Evolutionary conservation across 2,888 invertebrate genomes (phyloP).

Genomic region (Leptothorax acervorum): DNA sequence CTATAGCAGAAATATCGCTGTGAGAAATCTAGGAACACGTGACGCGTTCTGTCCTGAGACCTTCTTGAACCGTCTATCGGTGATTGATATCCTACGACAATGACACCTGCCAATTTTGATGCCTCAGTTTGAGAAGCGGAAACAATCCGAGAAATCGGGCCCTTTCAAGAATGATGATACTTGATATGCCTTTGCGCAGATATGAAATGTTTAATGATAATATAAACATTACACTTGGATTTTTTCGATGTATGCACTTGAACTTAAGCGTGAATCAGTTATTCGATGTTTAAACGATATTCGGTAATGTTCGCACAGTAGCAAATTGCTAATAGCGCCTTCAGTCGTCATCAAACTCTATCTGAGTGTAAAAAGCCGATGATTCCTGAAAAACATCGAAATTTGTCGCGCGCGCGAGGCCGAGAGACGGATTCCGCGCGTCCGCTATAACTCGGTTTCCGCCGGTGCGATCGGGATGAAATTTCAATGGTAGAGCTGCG

Average conservation of each 20-base stretch:
- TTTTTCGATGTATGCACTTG: neutral
- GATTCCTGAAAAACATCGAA: constrained; percentile 5
- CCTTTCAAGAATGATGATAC: neutral
- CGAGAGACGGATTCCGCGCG: constrained; percentile 48
- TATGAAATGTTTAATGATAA: neutral
- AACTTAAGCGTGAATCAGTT: neutral
- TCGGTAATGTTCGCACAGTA: neutral
- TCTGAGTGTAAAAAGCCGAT: neutral
- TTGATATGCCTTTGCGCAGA: neutral
- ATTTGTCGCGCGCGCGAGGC: neutral
- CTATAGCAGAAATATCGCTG: neutral
- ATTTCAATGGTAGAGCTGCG: constrained; percentile 77
- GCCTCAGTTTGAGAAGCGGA: no score
- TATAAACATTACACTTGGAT: neutral
- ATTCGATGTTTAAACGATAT: neutral
- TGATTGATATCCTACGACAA: neutral
- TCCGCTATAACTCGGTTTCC: constrained; percentile 55
- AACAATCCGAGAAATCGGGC: neutral
- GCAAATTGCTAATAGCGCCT: neutral
- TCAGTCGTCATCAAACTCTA: neutral
- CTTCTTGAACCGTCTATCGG: neutral
- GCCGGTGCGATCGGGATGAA: constrained; percentile 51
- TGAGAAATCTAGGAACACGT: neutral
- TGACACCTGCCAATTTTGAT: no score
- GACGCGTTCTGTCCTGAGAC: neutral